Base-by-base conservation (phyloP, 2,113 vertebrate species). In the Rhadina sibilatrix region DNA sequence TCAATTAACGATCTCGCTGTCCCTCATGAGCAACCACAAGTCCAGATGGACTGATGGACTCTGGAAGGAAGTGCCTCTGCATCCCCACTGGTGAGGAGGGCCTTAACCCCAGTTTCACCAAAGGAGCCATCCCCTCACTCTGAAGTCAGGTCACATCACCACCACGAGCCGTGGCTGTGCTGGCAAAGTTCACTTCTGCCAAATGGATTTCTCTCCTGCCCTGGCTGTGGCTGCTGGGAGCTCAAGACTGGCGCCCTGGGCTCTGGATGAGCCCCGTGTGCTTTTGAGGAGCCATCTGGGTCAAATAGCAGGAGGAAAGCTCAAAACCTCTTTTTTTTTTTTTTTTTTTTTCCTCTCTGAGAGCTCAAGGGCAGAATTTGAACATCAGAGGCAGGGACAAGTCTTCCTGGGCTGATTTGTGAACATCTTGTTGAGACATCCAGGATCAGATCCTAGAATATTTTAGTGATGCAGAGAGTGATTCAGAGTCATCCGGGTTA, bases 401-500 rank as follows among this genome's bases (percentile, higher is more conserved):
- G 31, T 33, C 50, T 92, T 94, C 71, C 76, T 50, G 89, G 38
- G 42, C 74, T 65, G 83, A 80, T 65, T 50, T 69, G 96, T 72
- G 92, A 94, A 96, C 94, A 89, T 60, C 56, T 68, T 63, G 72
- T 90, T 49, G 69, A 89, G 71, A 83, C 25, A 37, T 49, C 69
- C 66, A 49, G 7, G 64, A 93, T 89, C 80, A 77, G 66, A 54
- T 94, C 33, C 13, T 79, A 81, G 93, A 94, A 78, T 59, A 84
- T 84, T 92, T 89, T 40, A 47, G 74, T 42, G 79, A 86, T 82
- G 65, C 81, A 76, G 94, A 56, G 79, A 92, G 57, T 60, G 72
- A 96, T 85, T 95, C 92, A 68, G 92, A 94, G 90, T 84, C 96
- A 76, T 27, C 60, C 7, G 8, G 85, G 91, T 92, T 88, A 85